Evolutionary conservation across 2,113 vertebrate genomes (phyloP), one percentile per base, ranked within the genome.

Genomic region (Cheilinus undulatus): DNA sequence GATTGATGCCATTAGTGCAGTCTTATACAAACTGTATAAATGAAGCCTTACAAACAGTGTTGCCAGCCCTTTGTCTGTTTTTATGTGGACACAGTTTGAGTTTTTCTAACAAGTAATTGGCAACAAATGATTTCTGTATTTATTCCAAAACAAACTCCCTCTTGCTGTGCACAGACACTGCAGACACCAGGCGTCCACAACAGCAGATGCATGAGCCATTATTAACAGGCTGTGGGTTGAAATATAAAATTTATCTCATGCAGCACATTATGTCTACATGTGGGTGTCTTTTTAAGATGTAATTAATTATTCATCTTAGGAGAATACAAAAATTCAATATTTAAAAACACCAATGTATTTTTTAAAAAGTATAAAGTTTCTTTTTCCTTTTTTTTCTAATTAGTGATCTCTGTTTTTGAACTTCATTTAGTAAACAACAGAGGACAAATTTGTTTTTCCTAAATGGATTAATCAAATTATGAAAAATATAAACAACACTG

Each of bases 101-200:
- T 80, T 76, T 78, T 49, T 30, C 62, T 63, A 62, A 71, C 48
- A 48, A 71, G 12, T 78, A 78, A 83, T 73, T 81, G 77, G 74
- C 51, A 11, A 15, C 60, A 69, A 40, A 56, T 66, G 59, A 45
- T 52, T 62, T 45, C 46, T 34, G 59, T 46, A 5, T 67, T 72
- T 68, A 72, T 45, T 72, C 50, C 43, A 66, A 73, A 79, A 13
- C 40, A 84, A 69, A 63, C 66, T 62, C 20, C 40, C 45, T 32
- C 68, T 73, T 4, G 59, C 78, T 78, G 81, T 52, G 74, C 60
- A 23, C 64, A 74, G 51, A 53, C 78, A 53, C 71, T 15, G 42
- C 65, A 49, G 43, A 50, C 43, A 49, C 22, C 53, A 64, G 66
- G 50, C 49, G 60, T 62, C 70, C 26, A 42, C 52, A 38, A 19